Percentiles rank a stretch among this genome's conserved stretches.
phyloP scores from a whole-genome alignment of 2,888 invertebrate species.

The Drosophila infuscata region DNA sequence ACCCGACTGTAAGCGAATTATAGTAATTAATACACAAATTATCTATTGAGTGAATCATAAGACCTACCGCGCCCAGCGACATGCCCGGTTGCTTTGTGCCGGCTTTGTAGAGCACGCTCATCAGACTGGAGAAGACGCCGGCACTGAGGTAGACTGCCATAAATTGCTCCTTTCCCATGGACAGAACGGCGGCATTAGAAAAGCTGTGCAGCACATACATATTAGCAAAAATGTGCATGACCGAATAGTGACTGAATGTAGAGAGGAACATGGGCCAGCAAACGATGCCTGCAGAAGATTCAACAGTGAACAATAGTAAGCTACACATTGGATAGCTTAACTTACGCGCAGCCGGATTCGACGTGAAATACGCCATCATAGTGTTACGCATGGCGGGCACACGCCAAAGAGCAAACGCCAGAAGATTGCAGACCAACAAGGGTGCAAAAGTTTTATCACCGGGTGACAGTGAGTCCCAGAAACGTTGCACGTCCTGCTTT shows the following conservation, averaged over 20 bases:
- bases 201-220: conserved; percentile 98
- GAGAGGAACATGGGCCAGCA: conserved; percentile 96
- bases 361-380: conserved; percentile 94
- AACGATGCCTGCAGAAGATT: conserved; percentile 87
- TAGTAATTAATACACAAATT: conserved; percentile 25
- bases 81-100: conserved; percentile 89
- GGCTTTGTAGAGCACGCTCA: conserved; percentile 93
- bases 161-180: conserved; percentile 96
- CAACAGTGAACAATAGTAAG: neutral
- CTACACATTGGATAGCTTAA: neutral
- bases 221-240: conserved; percentile 95
- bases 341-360: conserved; percentile 92
- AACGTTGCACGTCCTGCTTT: conserved; percentile 66
- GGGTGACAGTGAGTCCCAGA: conserved; percentile 91
- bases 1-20: conserved; percentile 90
- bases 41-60: neutral
- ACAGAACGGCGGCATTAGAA: conserved; percentile 87
- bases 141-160: conserved; percentile 95
- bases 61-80: conserved; percentile 96
- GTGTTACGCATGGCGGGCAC: conserved; percentile 89
- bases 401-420: conserved; percentile 94
- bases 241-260: conserved; percentile 96
- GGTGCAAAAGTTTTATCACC: conserved; percentile 93
- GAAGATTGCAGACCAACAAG: conserved; percentile 91
- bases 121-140: conserved; percentile 94